A percentile compares a stretch with the other conserved stretches of the same genome.
phyloP scores from a whole-genome alignment of 1,140 invertebrate species.

The Brachionus plicatilis region DNA sequence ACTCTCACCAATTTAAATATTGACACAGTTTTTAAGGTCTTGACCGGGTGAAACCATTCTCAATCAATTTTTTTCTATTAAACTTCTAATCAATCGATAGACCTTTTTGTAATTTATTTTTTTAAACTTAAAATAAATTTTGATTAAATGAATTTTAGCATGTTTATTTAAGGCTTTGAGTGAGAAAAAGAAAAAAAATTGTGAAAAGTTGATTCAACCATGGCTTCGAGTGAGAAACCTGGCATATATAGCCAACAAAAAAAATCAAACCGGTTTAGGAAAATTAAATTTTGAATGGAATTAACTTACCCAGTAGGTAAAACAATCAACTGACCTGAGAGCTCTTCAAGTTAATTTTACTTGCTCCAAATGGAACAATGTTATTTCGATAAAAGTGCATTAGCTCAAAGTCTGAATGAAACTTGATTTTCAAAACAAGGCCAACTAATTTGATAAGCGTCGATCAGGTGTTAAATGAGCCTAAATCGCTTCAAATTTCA shows the following conservation, averaged over 20 bases:
- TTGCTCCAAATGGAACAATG: neutral
- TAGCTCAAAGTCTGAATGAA: neutral
- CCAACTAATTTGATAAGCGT: neutral
- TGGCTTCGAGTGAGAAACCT: neutral
- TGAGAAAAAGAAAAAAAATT: neutral
- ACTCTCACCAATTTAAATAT: neutral
- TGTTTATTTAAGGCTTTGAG: neutral
- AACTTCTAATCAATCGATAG: neutral
- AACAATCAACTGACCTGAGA: neutral
- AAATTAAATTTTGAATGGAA: neutral
- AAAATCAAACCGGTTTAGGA: neutral
- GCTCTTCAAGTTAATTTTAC: neutral
- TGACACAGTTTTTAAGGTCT: neutral
- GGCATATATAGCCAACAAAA: neutral
- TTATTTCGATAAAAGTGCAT: neutral
- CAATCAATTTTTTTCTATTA: too few relatives aligned
- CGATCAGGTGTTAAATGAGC: neutral
- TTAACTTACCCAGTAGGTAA: neutral
- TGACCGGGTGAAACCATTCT: neutral
- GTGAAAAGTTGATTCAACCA: neutral
- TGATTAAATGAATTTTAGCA: neutral
- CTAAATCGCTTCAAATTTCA: neutral
- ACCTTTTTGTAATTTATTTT: neutral
- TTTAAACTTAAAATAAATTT: neutral
- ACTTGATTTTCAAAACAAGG: neutral